A percentile compares a stretch with the other conserved stretches of the same genome.
These are phyloP conservation scores for Caenorhabditis panamensis DNA, from an alignment of 2,888 invertebrate species.

Conservation along the genomic window DNA sequence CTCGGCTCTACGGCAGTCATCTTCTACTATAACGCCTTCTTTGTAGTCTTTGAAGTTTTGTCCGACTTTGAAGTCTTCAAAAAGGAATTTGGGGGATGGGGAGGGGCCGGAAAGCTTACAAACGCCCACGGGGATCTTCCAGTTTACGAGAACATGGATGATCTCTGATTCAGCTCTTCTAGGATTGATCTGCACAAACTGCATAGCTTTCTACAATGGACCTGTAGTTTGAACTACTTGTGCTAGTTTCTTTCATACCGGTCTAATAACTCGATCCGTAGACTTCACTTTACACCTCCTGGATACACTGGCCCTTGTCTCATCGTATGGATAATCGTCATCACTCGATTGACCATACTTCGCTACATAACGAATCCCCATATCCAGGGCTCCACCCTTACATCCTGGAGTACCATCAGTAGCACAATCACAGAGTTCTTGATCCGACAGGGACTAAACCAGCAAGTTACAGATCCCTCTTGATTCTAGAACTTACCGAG, in stretches of 20 bases:
- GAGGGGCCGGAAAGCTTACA: no score
- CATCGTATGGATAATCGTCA: slow-evolving; percentile 18
- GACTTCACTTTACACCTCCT: slow-evolving; percentile 14
- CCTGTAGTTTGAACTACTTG: no score
- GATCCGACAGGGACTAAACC: slow-evolving; percentile 42
- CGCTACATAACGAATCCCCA: slow-evolving; percentile 24
- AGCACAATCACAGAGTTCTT: slow-evolving; percentile 56
- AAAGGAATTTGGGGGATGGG: not conserved
- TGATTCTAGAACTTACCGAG: no score
- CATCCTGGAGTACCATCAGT: slow-evolving; percentile 46
- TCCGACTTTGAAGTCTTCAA: slow-evolving; percentile 46
- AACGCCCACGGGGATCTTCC: slow-evolving; percentile 44
- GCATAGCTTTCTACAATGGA: slow-evolving; percentile 16
- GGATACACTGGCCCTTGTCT: not conserved
- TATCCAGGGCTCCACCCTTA: slow-evolving; percentile 20
- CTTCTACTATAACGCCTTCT: slow-evolving; percentile 20
- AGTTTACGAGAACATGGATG: slow-evolving; percentile 17
- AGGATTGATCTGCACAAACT: not conserved
- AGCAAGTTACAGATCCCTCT: no score
- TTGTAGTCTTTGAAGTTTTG: slow-evolving; percentile 27
- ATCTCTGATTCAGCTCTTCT: slow-evolving; percentile 31
- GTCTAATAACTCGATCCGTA: slow-evolving; percentile 3
- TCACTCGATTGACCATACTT: slow-evolving; percentile 18
- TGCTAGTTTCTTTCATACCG: slow-evolving; percentile 2
- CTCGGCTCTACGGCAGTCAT: slow-evolving; percentile 16